These are phyloP conservation scores for Notoglanidium macrostoma DNA, from an alignment of 2,797 vertebrate genomes.

Conservation along the genomic window DNA sequence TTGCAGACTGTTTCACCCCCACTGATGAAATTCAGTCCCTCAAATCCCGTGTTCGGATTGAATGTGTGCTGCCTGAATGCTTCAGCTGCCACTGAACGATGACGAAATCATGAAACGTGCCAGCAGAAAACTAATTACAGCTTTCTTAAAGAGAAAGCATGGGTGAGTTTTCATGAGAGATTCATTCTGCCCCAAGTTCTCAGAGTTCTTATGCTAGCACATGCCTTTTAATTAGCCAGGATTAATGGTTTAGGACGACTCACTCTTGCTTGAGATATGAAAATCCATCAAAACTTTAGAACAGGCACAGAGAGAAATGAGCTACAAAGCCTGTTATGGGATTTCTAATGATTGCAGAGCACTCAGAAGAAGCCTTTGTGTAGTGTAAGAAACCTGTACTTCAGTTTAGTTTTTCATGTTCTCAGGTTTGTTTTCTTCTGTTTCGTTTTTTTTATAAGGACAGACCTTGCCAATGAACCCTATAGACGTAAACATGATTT, in stretches of 20 bases:
- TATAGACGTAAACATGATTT: slow-evolving; percentile 39
- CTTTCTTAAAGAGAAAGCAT: slow-evolving; percentile 67
- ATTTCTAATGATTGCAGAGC: slow-evolving; percentile 36
- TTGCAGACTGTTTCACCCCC: slow-evolving; percentile 47
- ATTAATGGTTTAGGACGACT: slow-evolving; percentile 62
- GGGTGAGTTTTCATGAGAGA: slow-evolving; percentile 60
- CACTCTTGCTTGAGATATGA: slow-evolving; percentile 42
- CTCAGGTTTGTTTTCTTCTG: slow-evolving; percentile 18
- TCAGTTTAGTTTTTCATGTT: slow-evolving; percentile 44
- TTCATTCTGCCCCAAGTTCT: slow-evolving; percentile 59
- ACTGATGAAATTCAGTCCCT: slow-evolving; percentile 59
- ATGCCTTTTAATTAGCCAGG: slow-evolving; percentile 68
- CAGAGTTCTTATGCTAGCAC: slow-evolving; percentile 63
- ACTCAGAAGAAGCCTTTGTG: slow-evolving; percentile 39
- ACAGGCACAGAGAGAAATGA: slow-evolving; percentile 37
- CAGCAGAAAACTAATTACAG: slow-evolving; percentile 73
- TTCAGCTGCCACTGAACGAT: slow-evolving; percentile 69
- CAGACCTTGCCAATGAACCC: slow-evolving; percentile 43
- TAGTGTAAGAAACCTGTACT: slow-evolving; percentile 36
- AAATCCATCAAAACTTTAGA: slow-evolving; percentile 48
- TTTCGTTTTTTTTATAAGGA: slow-evolving; percentile 28
- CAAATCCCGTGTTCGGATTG: slow-evolving; percentile 58
- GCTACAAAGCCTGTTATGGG: slow-evolving; percentile 34
- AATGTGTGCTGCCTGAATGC: slow-evolving; percentile 65
- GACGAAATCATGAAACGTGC: slow-evolving; percentile 65